Conservation (phyloP, 2,113 vertebrate genomes). For the Bubo blakistoni region DNA sequence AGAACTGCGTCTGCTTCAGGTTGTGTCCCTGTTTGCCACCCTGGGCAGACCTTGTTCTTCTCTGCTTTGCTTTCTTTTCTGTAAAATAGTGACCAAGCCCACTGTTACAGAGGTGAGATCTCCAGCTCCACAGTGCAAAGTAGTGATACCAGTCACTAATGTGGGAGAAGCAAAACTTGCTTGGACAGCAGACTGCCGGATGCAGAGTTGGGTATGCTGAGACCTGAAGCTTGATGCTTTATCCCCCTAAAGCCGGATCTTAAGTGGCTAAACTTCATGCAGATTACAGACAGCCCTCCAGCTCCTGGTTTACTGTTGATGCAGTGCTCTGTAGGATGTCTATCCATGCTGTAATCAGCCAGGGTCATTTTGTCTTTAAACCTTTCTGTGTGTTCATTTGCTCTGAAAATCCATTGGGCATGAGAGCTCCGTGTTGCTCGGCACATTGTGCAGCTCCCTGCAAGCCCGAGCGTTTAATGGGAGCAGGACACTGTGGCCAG, state of each 20-base stretch:
- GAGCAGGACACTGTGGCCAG: background rate
- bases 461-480: background rate
- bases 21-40: background rate
- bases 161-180: background rate
- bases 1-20: background rate
- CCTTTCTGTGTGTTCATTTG: background rate
- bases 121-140: background rate
- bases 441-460: background rate
- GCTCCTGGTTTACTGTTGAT: background rate
- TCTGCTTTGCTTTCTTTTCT: background rate
- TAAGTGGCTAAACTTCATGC: background rate
- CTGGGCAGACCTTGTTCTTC: background rate
- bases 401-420: background rate
- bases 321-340: background rate
- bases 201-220: background rate
- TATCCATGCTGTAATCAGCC: background rate
- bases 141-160: background rate
- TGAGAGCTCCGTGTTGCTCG: background rate
- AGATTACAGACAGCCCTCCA: background rate
- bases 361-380: background rate
- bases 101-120: background rate
- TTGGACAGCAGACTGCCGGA: background rate
- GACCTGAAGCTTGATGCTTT: background rate
- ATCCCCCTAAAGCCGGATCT: background rate
- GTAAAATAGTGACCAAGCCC: background rate